Base-by-base conservation (phyloP, 2,888 invertebrate species). In the Ischnus inquisitorius region DNA sequence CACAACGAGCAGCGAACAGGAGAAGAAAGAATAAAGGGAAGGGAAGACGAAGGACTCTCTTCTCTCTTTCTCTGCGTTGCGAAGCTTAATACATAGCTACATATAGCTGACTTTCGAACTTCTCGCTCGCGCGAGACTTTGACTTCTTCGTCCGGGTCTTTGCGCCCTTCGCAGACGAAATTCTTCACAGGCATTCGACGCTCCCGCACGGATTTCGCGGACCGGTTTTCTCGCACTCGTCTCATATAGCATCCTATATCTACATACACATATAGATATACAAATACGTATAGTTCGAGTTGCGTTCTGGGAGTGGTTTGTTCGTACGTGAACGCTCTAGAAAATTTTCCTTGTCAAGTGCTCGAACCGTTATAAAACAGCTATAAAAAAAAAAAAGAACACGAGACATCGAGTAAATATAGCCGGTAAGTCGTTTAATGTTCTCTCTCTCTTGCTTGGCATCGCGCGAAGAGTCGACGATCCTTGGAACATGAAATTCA, bases 1-100 rank as follows among this genome's bases (percentile, higher is more conserved):
- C 64, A 87, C 88, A 84, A 82, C 75, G 81, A 86, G 79, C 46
- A 69, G 65, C 54, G 67, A 76, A 34, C 62, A 16, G 82, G 65
- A 85, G 39, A 84, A 28, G 57, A 57, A 28, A 57, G 57, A 28
- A 57, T 16, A 34, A 51, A n/a, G 25, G n/a, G n/a, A 28, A 16
- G 16, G 51, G 25, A 54, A 69, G 43, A 51, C 51, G 34, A 10
- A 51, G 16, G 19, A 34, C 10, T 41, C 16, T 43, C 65, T 8
- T 34, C 34, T 22, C 41, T 28, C 43, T 46, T 12, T 25, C 25
- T 25, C 57, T 28, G 4, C 25, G 28, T 28, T 10, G 57, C 25
- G 57, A 57, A 28, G 57, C 57, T 34, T 34, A 57, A 57, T 25
- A 25, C 57, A 57, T 22, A 28, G 57, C 57, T 57, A 28, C 57